Evolutionary conservation across 2,888 invertebrate species (phyloP).

Genomic region (Oligia strigilis): DNA sequence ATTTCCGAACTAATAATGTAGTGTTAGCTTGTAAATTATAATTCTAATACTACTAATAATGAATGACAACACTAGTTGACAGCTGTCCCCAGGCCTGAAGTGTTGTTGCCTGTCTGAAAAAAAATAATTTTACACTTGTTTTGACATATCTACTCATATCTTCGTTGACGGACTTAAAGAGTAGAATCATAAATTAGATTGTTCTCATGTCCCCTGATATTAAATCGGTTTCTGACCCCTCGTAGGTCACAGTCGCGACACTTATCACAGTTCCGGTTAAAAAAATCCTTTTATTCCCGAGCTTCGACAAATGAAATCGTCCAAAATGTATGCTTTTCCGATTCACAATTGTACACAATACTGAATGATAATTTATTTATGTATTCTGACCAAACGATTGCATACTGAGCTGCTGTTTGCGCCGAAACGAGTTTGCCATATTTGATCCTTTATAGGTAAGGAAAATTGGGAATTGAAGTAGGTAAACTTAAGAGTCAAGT

Average conservation of each 20-base stretch:
- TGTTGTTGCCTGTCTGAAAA: too few relatives aligned
- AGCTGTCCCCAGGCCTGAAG: too few relatives aligned
- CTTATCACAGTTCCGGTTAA: background rate
- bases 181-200: background rate
- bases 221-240: background rate
- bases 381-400: constrained; percentile 61
- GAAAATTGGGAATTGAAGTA: constrained; percentile 10
- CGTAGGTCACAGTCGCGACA: background rate
- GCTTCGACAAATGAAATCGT: constrained; percentile 22
- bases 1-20: too few relatives aligned
- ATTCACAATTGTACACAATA: constrained; percentile 20
- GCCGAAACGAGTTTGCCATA: constrained; percentile 41
- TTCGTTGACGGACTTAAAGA: too few relatives aligned
- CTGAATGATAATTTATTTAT: constrained; percentile 66
- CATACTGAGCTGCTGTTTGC: constrained; percentile 33
- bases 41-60: too few relatives aligned
- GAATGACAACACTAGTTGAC: too few relatives aligned
- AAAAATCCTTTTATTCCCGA: background rate
- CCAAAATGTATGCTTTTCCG: constrained; percentile 21
- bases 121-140: too few relatives aligned
- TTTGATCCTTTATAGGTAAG: constrained; percentile 6
- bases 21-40: too few relatives aligned
- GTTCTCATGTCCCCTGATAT: background rate
- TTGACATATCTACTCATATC: too few relatives aligned
- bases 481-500: background rate